Base-by-base conservation (phyloP, 1,140 invertebrate genomes). In the Zaprionus africanus region DNA sequence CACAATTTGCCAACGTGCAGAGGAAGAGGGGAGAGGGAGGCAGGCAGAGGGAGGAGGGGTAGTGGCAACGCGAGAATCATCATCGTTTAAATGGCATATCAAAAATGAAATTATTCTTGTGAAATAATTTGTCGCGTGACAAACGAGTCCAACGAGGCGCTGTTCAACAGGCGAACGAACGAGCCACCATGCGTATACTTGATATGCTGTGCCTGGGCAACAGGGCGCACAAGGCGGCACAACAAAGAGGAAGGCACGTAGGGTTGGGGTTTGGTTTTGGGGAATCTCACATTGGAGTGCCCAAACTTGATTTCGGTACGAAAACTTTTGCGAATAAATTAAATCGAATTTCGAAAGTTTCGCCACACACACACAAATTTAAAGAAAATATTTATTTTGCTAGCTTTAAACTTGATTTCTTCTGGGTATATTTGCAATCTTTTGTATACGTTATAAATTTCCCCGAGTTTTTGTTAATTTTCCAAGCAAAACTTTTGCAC, bases 71-170 rank as follows among this genome's bases (percentile, higher is more conserved):
- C 28, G 31, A 54, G 36, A 68, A 57, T 66, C 64, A 65, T 63
- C 58, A 77, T 60, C 74, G 59, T 53, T 79, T 88, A 88, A 87
- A 87, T 81, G 83, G 70, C 83, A 78, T 87, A 87, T 87, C 81
- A 88, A 81, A 88, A 88, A 88, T 79, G 77, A 85, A 85, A 82
- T 90, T 81, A 90, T 90, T 85, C 84, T 65, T 79, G 64, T 38
- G 58, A 90, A 88, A 85, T 85, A 85, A 88, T 88, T 88, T 90
- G 79, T 88, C 78, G 81, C 78, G 79, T 72, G 77, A 79, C 73
- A 79, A 76, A 80, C 71, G 78, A 88, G 77, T 53, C 46, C 31
- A 72, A 51, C 73, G 79, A n/a, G 15, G 41, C 41, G 15, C 6
- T 46, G 41, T 82, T 87, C 82, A 86, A 86, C 82, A 87, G 84